These are phyloP conservation scores for Eilema sororculum DNA, from an alignment of 2,888 invertebrate genomes.

Conservation along the genomic window DNA sequence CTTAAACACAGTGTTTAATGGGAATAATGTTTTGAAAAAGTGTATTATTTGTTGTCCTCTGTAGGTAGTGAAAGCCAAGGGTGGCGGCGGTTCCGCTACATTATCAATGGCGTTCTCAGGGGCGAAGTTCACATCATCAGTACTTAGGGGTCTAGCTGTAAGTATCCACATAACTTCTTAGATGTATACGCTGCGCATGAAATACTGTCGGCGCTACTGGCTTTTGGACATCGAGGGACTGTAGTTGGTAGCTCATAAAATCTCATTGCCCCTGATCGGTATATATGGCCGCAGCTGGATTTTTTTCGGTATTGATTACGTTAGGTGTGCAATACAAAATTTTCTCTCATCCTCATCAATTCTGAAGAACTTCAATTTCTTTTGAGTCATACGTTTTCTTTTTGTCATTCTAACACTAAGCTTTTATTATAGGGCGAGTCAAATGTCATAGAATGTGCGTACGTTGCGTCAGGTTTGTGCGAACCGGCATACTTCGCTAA, in stretches of 20 bases:
- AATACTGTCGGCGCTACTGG: too few relatives aligned
- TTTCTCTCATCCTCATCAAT: too few relatives aligned
- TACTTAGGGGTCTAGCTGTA: constrained; percentile 93
- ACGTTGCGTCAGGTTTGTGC: constrained; percentile 95
- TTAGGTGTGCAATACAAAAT: too few relatives aligned
- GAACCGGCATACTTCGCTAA: constrained; percentile 98
- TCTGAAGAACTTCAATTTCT: too few relatives aligned
- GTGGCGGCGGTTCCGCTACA: constrained; percentile 99
- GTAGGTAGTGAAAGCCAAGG: constrained; percentile 97
- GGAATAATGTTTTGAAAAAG: not conserved
- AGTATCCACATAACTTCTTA: constrained; percentile 18
- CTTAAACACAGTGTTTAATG: too few relatives aligned
- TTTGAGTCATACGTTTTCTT: not conserved
- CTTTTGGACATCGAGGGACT: too few relatives aligned
- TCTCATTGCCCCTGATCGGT: too few relatives aligned
- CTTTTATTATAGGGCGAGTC: constrained; percentile 89
- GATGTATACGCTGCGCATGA: too few relatives aligned
- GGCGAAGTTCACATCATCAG: constrained; percentile 94
- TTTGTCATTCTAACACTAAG: not conserved
- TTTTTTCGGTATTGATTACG: too few relatives aligned
- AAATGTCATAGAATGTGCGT: constrained; percentile 97
- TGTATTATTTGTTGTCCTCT: not conserved
- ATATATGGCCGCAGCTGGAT: too few relatives aligned
- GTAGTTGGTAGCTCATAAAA: too few relatives aligned
- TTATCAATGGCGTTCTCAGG: constrained; percentile 99